A percentile compares a stretch with the other conserved stretches of the same genome.
Evolutionary conservation across 2,797 vertebrate genomes (phyloP).

Genomic region (Luscinia luscinia): DNA sequence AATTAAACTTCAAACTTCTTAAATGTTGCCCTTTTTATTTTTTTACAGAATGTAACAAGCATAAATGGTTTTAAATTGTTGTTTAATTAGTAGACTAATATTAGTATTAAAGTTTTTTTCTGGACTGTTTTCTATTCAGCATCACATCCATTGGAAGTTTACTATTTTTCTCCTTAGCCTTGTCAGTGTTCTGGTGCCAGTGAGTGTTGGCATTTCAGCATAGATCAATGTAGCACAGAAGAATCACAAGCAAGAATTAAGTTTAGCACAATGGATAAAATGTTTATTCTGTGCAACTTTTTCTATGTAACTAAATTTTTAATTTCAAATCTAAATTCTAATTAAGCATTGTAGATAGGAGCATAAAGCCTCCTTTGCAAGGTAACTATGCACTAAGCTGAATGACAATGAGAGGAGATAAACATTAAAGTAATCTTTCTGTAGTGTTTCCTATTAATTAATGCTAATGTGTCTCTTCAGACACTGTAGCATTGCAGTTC

Average conservation of each 20-base stretch:
- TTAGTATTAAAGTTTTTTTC: not conserved
- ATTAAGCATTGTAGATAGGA: not conserved
- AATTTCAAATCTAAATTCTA: not conserved
- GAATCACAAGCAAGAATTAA: not conserved
- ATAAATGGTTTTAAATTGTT: not conserved
- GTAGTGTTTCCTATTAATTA: not conserved
- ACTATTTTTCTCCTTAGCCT: not conserved
- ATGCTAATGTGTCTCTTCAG: not conserved
- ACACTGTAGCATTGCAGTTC: not conserved
- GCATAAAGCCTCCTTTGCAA: not conserved
- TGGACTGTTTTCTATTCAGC: not conserved
- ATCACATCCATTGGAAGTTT: not conserved
- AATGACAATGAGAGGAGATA: not conserved
- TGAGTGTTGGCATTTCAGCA: not conserved
- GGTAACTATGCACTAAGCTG: not conserved
- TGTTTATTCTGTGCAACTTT: not conserved
- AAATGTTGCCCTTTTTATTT: accelerated
- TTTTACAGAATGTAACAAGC: not conserved
- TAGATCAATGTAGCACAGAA: not conserved
- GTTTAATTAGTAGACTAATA: not conserved
- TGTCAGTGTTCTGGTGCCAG: not conserved
- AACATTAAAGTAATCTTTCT: not conserved
- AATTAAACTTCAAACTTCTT: not conserved
- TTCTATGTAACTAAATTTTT: not conserved
- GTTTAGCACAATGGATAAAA: not conserved